Evolutionary conservation across 53 echinoderm and acorn worm genomes (phyloP).

Genomic region (Antedon mediterranea): DNA sequence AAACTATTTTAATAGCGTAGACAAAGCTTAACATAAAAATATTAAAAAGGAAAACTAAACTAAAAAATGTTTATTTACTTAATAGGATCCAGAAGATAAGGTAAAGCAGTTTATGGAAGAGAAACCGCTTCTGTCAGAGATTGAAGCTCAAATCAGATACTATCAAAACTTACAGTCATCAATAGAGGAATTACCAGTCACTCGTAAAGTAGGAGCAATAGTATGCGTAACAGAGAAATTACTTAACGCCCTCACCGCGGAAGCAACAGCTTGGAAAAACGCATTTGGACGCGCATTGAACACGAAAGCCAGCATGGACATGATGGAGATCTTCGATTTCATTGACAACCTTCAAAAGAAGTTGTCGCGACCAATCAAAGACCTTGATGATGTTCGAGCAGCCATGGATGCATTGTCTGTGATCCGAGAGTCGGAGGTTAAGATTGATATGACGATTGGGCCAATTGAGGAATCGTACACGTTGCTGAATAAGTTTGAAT

Average conservation of each 20-base stretch:
- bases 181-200: constrained; percentile 64
- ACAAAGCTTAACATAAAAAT: too few species aligned
- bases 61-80: background rate
- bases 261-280: constrained; percentile 91
- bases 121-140: constrained; percentile 79
- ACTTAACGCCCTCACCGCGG: constrained; percentile 63
- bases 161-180: constrained; percentile 63
- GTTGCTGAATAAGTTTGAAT: constrained; percentile 70
- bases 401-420: constrained; percentile 71
- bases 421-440: constrained; percentile 81
- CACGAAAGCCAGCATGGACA: constrained; percentile 72
- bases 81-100: constrained; percentile 78
- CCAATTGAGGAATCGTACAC: constrained; percentile 97
- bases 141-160: constrained; percentile 89
- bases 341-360: constrained; percentile 93
- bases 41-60: too few species aligned
- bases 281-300: constrained; percentile 89
- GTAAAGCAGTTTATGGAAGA: constrained; percentile 93
- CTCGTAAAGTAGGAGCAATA: constrained; percentile 73
- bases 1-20: too few species aligned
- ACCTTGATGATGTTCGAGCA: constrained; percentile 78
- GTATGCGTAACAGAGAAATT: constrained; percentile 78
- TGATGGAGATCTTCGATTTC: constrained; percentile 89
- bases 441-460: constrained; percentile 89
- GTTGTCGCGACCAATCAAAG: constrained; percentile 75